Percentiles rank a stretch among this genome's conserved stretches.
Evolutionary conservation across 2,113 vertebrate genomes (phyloP).

Genomic region (Ptilorrhoa leucosticta): DNA sequence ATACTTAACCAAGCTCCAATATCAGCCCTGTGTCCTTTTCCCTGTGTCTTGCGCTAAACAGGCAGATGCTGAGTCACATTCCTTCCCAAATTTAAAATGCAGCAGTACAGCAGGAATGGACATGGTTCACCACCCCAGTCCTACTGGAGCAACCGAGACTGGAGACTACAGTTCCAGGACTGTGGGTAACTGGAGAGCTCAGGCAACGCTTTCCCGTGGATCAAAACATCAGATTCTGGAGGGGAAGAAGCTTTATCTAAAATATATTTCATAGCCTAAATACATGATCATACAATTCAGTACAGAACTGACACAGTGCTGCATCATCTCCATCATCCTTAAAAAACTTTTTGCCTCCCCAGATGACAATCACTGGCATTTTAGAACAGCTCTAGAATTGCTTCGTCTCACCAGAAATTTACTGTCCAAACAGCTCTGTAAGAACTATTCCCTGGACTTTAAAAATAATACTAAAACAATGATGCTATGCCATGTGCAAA

Average conservation of each 20-base stretch:
- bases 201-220: fast-evolving
- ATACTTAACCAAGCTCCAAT: too few species aligned
- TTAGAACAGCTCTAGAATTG: not conserved
- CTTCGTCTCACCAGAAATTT: not conserved
- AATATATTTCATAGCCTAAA: not conserved
- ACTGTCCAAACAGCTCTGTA: not conserved
- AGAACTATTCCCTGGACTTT: not conserved
- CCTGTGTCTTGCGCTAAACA: fast-evolving
- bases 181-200: not conserved
- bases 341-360: not conserved
- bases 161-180: not conserved
- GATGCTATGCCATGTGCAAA: not conserved
- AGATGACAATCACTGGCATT: not conserved
- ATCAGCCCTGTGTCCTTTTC: not conserved
- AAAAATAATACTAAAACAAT: not conserved
- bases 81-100: not conserved
- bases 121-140: not conserved
- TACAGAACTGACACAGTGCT: not conserved
- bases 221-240: not conserved
- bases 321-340: not conserved
- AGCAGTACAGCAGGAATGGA: not conserved
- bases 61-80: not conserved
- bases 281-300: fast-evolving
- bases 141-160: fast-evolving
- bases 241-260: not conserved